A percentile compares a stretch with the other conserved stretches of the same genome.
Conservation (phyloP, 2,113 vertebrate species). For the Phylloscopus whistleri region DNA sequence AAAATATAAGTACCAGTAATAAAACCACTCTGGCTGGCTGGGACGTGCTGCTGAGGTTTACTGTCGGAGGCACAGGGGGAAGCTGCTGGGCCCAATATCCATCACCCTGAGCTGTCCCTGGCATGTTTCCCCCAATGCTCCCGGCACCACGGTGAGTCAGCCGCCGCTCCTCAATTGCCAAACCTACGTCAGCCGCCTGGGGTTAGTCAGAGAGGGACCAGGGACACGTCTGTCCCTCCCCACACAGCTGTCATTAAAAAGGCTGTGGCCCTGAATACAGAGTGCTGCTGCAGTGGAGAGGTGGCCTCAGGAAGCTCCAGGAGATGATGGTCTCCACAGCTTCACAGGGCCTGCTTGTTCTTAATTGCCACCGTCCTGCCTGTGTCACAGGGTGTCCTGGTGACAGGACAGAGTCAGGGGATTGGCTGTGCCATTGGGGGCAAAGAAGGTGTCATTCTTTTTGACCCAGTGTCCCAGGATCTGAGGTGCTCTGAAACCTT, state of each 20-base stretch:
- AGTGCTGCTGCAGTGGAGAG: background rate
- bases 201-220: background rate
- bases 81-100: background rate
- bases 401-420: background rate
- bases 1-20: background rate
- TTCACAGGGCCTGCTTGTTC: background rate
- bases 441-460: fast-evolving
- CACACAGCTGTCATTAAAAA: background rate
- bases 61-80: background rate
- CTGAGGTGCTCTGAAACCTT: background rate
- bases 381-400: background rate
- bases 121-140: fast-evolving
- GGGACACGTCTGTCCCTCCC: background rate
- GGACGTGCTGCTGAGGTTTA: background rate
- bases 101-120: background rate
- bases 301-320: background rate
- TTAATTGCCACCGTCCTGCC: background rate
- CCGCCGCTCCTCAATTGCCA: background rate
- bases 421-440: fast-evolving
- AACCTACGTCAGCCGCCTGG: background rate
- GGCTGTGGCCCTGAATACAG: background rate
- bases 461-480: background rate
- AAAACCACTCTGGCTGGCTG: background rate
- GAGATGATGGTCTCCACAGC: background rate
- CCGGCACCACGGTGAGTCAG: background rate